Evolutionary conservation across 2,113 vertebrate species (phyloP), one percentile per base, ranked within the genome.

Genomic region (Tupaia chinensis): DNA sequence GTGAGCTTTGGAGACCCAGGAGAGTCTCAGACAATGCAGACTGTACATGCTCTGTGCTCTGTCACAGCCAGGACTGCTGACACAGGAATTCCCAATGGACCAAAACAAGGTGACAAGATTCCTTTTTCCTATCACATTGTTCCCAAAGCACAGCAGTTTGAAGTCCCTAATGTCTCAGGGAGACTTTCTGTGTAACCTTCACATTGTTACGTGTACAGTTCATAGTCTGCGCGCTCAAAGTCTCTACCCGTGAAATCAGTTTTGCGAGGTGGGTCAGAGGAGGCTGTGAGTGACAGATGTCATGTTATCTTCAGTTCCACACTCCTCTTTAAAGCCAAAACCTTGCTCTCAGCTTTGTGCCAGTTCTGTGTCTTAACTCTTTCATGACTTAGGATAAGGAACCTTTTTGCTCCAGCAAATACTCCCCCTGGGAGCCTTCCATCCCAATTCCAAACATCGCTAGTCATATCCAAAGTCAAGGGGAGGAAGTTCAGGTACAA

Each of bases 21-120:
- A 32, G 53, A 56, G 2, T 56, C 32, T 56, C 25, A 27, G 29
- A 16, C 1, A 0, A 22, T 5, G 3, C 7, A 16, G 15, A 13
- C 27, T n/a, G 11, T n/a, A 34, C 22, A 53, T 70, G 72, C 25
- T 22, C 32, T 8, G 1, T 58, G 29, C 80, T 89, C 65, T 53
- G 44, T 80, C 56, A 27, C n/a, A 76, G 23, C 22, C 53, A 53
- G 10, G 61, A 85, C 25, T 27, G 14, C 27, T 86, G 69, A 70
- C 66, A 32, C 29, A 25, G 25, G 32, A 56, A 22, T 58, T 89
- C 65, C 68, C 34, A 77, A 10, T 22, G 34, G 66, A 56, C 34
- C 17, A 66, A 93, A 61, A 53, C 65, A 61, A 74, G 14, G 73
- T 3, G 2, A n/a, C 16, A 60, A 44, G 66, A 32, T 76, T 54